Evolutionary conservation across 2,888 invertebrate species (phyloP).

Genomic region (Lapara coniferarum): DNA sequence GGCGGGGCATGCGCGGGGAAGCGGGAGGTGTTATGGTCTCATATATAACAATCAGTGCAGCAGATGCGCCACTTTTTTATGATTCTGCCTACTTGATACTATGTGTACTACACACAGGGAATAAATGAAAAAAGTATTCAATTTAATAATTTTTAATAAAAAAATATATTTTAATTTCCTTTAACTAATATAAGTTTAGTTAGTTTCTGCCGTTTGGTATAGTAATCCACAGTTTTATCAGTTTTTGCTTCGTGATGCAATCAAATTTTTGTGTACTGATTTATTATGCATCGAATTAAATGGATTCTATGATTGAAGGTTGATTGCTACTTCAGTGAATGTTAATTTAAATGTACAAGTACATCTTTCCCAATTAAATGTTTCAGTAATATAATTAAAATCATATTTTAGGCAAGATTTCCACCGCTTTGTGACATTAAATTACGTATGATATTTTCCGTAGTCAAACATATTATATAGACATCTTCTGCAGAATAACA

Average conservation of each 20-base stretch:
- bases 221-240: slow-evolving; percentile 4
- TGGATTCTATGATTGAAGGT: slow-evolving; percentile 20
- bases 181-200: slow-evolving; percentile 2
- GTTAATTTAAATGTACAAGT: neutral
- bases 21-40: too few species aligned
- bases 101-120: too few species aligned
- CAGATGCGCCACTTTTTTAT: too few species aligned
- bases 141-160: too few species aligned
- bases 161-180: neutral
- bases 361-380: neutral
- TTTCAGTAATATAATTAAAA: slow-evolving; percentile 2
- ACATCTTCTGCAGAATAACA: slow-evolving; percentile 3
- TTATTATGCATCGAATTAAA: slow-evolving; percentile 21
- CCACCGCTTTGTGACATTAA: neutral
- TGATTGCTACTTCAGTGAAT: slow-evolving; percentile 14
- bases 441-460: neutral
- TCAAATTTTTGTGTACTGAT: slow-evolving; percentile 16
- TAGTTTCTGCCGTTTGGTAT: slow-evolving; percentile 23
- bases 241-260: slow-evolving; percentile 21
- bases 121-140: too few species aligned
- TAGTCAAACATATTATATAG: slow-evolving; percentile 1
- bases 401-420: slow-evolving; percentile 1
- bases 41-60: too few species aligned
- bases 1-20: too few species aligned
- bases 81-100: too few species aligned